phyloP scores from a whole-genome alignment of 2,888 invertebrate species.

The Acrobasis repandana region DNA sequence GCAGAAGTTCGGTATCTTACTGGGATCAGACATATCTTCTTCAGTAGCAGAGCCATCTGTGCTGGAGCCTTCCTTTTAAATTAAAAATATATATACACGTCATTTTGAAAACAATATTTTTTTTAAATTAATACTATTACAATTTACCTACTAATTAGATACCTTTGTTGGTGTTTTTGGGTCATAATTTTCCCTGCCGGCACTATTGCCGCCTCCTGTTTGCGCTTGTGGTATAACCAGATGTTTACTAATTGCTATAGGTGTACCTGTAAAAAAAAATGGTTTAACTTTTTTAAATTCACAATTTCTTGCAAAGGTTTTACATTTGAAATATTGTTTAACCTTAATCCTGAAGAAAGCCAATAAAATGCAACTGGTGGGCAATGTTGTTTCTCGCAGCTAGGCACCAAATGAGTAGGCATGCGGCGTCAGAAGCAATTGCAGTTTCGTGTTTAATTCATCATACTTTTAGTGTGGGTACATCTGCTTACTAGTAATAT shows the following conservation, averaged over 20 bases:
- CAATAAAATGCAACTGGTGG: background rate
- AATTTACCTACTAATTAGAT: conserved; percentile 25
- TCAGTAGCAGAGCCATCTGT: conserved; percentile 67
- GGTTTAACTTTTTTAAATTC: background rate
- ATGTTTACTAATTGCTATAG: conserved; percentile 95
- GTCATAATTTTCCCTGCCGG: conserved; percentile 71
- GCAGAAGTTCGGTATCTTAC: conserved; percentile 93
- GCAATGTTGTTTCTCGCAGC: too few species aligned
- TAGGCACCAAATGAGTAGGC: too few species aligned
- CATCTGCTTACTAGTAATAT: background rate
- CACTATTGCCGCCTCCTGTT: conserved; percentile 55
- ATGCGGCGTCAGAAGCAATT: too few species aligned
- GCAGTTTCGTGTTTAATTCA: too few species aligned
- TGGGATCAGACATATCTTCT: conserved; percentile 85
- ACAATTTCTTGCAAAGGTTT: too few species aligned
- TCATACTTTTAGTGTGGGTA: background rate
- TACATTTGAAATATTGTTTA: background rate
- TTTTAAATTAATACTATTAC: too few species aligned
- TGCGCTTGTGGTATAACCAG: conserved; percentile 90
- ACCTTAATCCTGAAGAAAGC: background rate
- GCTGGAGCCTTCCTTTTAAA: conserved; percentile 63
- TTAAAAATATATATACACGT: conserved; percentile 12
- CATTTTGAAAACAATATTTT: background rate
- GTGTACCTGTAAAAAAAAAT: conserved; percentile 84
- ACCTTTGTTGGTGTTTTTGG: conserved; percentile 73